A percentile compares a stretch with the other conserved stretches of the same genome.
phyloP scores from a whole-genome alignment of 2,888 invertebrate genomes.

The Melangyna quadrimaculata region DNA sequence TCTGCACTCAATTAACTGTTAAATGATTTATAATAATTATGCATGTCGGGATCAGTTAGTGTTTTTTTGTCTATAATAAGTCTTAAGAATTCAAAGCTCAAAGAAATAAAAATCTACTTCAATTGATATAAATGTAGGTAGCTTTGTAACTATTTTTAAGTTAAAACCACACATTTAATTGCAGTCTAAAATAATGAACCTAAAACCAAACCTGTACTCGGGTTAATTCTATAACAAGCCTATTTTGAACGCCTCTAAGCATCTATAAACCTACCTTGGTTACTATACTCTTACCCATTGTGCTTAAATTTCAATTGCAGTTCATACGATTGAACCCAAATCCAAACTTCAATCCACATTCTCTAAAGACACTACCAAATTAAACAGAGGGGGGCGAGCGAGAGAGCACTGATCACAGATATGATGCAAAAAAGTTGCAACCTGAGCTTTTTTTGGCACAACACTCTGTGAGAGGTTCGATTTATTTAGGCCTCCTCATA shows the following conservation, averaged over 20 bases:
- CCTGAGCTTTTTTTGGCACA: slow-evolving; percentile 62
- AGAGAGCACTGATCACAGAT: background rate
- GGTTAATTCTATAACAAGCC: slow-evolving; percentile 4
- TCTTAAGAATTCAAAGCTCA: background rate
- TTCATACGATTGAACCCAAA: slow-evolving; percentile 59
- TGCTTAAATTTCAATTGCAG: slow-evolving; percentile 35
- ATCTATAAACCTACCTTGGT: slow-evolving; percentile 29
- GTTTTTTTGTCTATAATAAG: background rate
- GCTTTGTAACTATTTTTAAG: background rate
- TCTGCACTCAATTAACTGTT: slow-evolving; percentile 39
- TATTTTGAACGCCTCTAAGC: background rate
- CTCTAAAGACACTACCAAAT: background rate
- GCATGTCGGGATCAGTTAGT: slow-evolving; percentile 33
- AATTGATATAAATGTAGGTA: background rate
- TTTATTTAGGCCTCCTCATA: slow-evolving; percentile 47
- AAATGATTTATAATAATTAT: slow-evolving; percentile 41
- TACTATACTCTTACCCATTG: slow-evolving; percentile 8
- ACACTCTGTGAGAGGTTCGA: slow-evolving; percentile 15
- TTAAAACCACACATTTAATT: slow-evolving; percentile 37
- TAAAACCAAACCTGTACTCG: slow-evolving; percentile 24
- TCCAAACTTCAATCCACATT: slow-evolving; percentile 50
- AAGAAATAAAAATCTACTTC: background rate
- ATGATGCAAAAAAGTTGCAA: slow-evolving; percentile 56
- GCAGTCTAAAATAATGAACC: slow-evolving; percentile 18
- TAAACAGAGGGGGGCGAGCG: background rate